Evolutionary conservation across 2,797 vertebrate species (phyloP).

Genomic region (Sphaeramia orbicularis): DNA sequence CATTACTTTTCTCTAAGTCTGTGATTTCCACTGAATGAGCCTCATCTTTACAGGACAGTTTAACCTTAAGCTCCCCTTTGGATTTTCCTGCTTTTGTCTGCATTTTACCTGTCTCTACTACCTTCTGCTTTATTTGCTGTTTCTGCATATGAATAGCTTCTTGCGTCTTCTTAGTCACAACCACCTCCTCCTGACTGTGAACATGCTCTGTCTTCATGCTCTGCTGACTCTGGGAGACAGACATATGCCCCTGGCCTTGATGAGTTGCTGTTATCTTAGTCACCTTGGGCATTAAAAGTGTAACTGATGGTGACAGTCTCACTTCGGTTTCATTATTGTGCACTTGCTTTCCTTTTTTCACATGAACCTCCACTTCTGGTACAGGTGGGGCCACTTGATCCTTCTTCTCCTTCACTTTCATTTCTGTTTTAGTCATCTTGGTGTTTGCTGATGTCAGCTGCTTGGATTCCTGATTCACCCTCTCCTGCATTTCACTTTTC

Average conservation of each 20-base stretch:
- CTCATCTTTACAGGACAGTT: conserved; percentile 64
- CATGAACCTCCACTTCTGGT: conserved; percentile 64
- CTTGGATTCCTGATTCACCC: conserved; percentile 56
- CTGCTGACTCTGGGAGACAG: conserved; percentile 76
- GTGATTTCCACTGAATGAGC: conserved; percentile 73
- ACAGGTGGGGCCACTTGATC: conserved; percentile 42
- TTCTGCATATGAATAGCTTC: conserved; percentile 70
- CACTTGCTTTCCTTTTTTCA: conserved; percentile 70
- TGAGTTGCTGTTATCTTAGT: conserved; percentile 64
- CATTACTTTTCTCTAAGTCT: conserved; percentile 84
- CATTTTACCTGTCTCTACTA: conserved; percentile 48
- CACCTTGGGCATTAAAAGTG: conserved; percentile 67
- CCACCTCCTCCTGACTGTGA: conserved; percentile 73
- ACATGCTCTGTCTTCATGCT: conserved; percentile 68
- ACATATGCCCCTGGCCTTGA: conserved; percentile 72
- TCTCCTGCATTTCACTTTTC: conserved; percentile 66
- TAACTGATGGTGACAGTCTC: conserved; percentile 68
- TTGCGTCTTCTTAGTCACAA: conserved; percentile 74
- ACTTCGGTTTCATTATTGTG: conserved; percentile 64
- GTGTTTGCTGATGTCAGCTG: conserved; percentile 52
- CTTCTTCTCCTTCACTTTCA: conserved; percentile 61
- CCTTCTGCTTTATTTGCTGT: conserved; percentile 72
- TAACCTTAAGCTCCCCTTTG: conserved; percentile 69
- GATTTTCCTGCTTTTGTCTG: conserved; percentile 58
- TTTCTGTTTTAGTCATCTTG: conserved; percentile 60